Percentiles rank a stretch among this genome's conserved stretches.
Evolutionary conservation across 2,888 invertebrate species (phyloP).

Genomic region (Caenorhabditis sp.): DNA sequence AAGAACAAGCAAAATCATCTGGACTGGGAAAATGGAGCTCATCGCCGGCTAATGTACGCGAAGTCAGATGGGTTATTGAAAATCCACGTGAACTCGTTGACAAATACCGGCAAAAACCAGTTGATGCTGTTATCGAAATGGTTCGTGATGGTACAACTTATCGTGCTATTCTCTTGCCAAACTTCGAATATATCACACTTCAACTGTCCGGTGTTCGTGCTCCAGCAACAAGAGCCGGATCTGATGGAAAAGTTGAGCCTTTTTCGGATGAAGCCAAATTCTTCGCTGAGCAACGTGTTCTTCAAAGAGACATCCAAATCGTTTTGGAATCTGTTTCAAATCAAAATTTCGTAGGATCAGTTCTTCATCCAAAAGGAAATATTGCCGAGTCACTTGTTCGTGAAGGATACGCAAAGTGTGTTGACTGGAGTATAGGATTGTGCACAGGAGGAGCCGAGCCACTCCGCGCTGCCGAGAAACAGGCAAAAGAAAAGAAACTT

Average conservation of each 20-base stretch:
- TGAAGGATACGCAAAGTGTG: constrained; percentile 91
- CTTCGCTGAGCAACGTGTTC: constrained; percentile 87
- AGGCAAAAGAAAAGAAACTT: constrained; percentile 85
- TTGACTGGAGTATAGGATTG: constrained; percentile 89
- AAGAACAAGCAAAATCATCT: constrained; percentile 87
- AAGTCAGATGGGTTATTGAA: constrained; percentile 83
- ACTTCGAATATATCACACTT: constrained; percentile 88
- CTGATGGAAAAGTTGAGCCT: constrained; percentile 74
- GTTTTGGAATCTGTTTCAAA: constrained; percentile 90
- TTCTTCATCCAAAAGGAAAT: constrained; percentile 85
- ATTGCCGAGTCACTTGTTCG: constrained; percentile 89
- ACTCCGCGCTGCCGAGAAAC: constrained; percentile 82
- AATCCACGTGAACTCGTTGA: constrained; percentile 85
- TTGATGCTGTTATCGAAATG: constrained; percentile 90
- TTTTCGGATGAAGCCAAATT: constrained; percentile 90
- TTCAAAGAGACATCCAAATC: constrained; percentile 87
- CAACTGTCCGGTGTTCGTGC: constrained; percentile 88
- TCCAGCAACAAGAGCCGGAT: constrained; percentile 42
- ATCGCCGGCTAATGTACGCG: constrained; percentile 29
- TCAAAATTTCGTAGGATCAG: constrained; percentile 90
- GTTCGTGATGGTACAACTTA: constrained; percentile 96
- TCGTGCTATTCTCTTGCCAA: constrained; percentile 87
- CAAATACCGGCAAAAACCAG: constrained; percentile 83
- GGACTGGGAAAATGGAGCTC: constrained; percentile 81
- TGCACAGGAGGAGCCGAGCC: constrained; percentile 84